A percentile compares a stretch with the other conserved stretches of the same genome.
Conservation (phyloP, 2,797 vertebrate genomes). For the Buceros bicornis region DNA sequence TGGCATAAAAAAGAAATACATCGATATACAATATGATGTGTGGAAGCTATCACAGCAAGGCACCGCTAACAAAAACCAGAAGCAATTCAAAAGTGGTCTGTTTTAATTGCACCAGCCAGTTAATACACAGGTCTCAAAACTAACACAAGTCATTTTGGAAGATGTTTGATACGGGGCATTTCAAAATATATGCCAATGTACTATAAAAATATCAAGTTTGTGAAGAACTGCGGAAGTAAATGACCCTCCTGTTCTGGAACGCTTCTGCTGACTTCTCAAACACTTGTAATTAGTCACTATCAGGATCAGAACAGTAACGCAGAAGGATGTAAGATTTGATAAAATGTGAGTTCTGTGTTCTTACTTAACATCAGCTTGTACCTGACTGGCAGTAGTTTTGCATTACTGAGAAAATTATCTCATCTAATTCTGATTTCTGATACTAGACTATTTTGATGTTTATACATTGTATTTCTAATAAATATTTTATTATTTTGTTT, state of each 20-base stretch:
- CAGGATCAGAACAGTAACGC: not conserved
- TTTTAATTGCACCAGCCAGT: not conserved
- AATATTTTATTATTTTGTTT: not conserved
- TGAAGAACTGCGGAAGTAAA: not conserved
- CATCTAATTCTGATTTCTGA: not conserved
- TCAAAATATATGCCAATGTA: not conserved
- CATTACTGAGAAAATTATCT: not conserved
- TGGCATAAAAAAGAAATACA: not conserved
- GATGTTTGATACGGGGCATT: not conserved
- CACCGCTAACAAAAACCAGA: not conserved
- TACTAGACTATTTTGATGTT: not conserved
- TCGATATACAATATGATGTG: rapidly evolving
- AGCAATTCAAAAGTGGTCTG: not conserved
- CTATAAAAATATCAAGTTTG: not conserved
- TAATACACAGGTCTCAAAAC: not conserved
- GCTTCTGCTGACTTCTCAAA: not conserved
- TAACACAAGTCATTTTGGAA: not conserved
- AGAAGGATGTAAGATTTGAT: not conserved
- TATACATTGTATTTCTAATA: not conserved
- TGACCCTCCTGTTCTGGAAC: not conserved
- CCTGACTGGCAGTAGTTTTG: not conserved
- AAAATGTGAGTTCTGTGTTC: not conserved
- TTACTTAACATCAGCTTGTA: not conserved
- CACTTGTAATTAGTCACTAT: not conserved
- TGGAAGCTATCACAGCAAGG: not conserved